A percentile compares a stretch with the other conserved stretches of the same genome.
Conservation (phyloP, 1,140 invertebrate species). For the Zaprionus davidi region DNA sequence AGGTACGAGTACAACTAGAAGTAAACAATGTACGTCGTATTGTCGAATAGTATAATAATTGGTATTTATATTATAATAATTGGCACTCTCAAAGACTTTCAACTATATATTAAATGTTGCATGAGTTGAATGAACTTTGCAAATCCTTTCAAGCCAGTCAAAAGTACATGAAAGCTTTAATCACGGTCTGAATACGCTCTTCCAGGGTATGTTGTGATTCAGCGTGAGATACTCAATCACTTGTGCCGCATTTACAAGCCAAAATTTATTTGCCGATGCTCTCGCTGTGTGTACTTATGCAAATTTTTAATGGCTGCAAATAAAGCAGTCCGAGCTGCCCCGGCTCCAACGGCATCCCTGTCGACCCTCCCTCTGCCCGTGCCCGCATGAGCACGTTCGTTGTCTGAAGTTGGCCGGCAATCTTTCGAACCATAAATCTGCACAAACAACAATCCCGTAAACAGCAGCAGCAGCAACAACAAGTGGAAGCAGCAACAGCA, state of each 20-base stretch:
- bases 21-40: no score
- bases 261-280: conserved; percentile 41
- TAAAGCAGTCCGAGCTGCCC: conserved; percentile 28
- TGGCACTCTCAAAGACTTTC: no score
- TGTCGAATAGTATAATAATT: no score
- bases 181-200: no score
- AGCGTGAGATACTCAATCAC: conserved; percentile 14
- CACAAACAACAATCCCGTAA: conserved; percentile 13
- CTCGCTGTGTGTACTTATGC: conserved; percentile 43
- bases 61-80: no score
- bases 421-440: conserved; percentile 49
- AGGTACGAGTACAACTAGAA: no score
- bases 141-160: no score
- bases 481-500: conserved; percentile 3
- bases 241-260: conserved; percentile 29
- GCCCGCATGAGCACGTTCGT: neutral
- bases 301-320: conserved; percentile 57
- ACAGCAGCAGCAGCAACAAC: conserved; percentile 19
- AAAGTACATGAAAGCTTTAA: conserved; percentile 6
- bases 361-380: neutral
- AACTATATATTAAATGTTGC: no score
- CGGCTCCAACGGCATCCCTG: no score
- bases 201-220: conserved; percentile 35
- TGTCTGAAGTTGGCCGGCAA: conserved; percentile 31
- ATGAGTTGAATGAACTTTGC: no score